phyloP scores from a whole-genome alignment of 2,797 vertebrate genomes.

The Rhinophrynus dorsalis region DNA sequence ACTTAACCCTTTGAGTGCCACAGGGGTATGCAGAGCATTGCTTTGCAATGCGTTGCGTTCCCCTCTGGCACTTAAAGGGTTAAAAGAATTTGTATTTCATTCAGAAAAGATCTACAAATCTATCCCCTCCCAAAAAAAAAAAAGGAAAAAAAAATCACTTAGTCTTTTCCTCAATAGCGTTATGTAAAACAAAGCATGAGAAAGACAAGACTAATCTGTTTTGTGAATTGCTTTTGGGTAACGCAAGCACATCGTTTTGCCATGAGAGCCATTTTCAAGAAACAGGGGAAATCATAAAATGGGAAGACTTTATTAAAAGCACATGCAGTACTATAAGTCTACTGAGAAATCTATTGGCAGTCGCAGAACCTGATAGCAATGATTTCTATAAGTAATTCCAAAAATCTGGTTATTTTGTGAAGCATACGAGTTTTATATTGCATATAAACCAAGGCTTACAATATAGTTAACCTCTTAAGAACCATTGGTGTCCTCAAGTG shows the following conservation, averaged over 20 bases:
- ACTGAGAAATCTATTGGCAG: background rate
- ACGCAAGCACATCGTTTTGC: conserved; percentile 14
- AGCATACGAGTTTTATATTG: background rate
- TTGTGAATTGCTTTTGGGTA: conserved; percentile 20
- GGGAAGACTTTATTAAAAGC: conserved; percentile 20
- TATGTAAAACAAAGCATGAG: background rate
- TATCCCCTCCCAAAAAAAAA: too few species aligned
- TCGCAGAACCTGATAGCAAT: background rate
- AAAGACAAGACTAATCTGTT: conserved; percentile 13
- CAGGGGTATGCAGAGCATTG: too few species aligned
- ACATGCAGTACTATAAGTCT: conserved; percentile 4
- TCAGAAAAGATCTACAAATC: too few species aligned
- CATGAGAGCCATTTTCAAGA: conserved; percentile 11
- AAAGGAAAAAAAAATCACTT: too few species aligned
- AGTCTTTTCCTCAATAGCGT: too few species aligned
- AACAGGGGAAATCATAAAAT: conserved; percentile 23
- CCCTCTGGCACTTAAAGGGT: too few species aligned
- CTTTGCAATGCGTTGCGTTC: too few species aligned
- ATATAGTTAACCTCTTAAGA: background rate
- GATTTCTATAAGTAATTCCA: conserved; percentile 7
- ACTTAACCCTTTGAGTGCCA: too few species aligned
- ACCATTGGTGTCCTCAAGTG: too few species aligned
- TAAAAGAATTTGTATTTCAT: too few species aligned
- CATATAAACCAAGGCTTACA: background rate
- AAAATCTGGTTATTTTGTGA: conserved; percentile 6